These are phyloP conservation scores for Nemotelus nigrinus DNA, from an alignment of 2,888 invertebrate species.

Conservation along the genomic window DNA sequence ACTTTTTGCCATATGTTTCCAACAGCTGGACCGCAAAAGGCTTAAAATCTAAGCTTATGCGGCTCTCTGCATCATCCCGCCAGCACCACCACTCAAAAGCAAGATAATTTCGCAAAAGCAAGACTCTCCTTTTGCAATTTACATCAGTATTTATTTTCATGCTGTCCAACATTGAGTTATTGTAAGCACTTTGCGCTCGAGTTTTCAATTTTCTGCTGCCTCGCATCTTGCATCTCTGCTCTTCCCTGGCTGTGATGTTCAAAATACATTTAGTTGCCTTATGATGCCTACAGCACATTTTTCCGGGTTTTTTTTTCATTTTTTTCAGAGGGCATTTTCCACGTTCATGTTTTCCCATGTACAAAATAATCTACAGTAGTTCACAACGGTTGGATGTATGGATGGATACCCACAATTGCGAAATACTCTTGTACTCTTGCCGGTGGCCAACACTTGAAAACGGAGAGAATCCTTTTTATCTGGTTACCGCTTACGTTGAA, in stretches of 20 bases:
- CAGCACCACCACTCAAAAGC: too few relatives aligned
- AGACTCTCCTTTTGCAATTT: too few relatives aligned
- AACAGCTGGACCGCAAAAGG: too few relatives aligned
- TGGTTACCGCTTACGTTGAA: constrained; percentile 1
- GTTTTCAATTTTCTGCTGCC: constrained; percentile 29
- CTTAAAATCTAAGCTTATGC: too few relatives aligned
- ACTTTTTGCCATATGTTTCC: too few relatives aligned
- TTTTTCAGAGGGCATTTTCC: background rate
- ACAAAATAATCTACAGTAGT: background rate
- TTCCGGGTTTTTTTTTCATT: background rate
- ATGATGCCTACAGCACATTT: constrained; percentile 27
- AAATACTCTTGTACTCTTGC: constrained; percentile 1
- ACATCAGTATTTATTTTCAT: background rate
- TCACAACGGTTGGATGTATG: too few relatives aligned
- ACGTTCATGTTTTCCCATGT: background rate
- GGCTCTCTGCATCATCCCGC: too few relatives aligned
- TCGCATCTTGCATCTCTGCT: background rate
- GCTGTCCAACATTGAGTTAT: background rate
- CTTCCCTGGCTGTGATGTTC: background rate
- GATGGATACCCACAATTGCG: background rate
- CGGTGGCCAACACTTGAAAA: constrained; percentile 19
- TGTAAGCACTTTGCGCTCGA: background rate
- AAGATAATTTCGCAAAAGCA: too few relatives aligned
- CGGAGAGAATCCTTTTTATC: constrained; percentile 10
- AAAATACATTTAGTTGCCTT: constrained; percentile 20